A percentile compares a stretch with the other conserved stretches of the same genome.
Conservation (phyloP, 2,797 vertebrate genomes). For the Syndactyla subalaris region DNA sequence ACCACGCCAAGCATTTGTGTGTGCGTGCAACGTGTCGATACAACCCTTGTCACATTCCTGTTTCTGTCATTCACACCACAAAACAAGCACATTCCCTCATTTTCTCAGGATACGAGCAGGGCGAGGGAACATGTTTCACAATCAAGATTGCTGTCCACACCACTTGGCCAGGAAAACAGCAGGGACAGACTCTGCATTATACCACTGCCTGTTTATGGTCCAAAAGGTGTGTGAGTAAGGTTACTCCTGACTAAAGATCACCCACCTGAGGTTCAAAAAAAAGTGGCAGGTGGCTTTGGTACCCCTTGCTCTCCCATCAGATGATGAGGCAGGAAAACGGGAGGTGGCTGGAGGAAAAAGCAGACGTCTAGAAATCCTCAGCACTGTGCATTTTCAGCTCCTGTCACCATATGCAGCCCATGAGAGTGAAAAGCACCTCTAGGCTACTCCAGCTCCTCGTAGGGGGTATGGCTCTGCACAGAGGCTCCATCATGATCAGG, state of each 20-base stretch:
- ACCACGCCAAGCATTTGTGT: neutral
- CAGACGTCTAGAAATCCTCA: neutral
- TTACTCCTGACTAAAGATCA: neutral
- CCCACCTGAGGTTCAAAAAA: neutral
- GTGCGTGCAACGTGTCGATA: neutral
- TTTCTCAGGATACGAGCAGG: neutral
- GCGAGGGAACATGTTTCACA: neutral
- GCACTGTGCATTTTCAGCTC: neutral
- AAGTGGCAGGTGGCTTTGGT: neutral
- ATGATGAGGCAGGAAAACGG: neutral
- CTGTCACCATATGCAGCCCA: neutral
- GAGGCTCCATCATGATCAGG: neutral
- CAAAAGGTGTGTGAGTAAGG: neutral
- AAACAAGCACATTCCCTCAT: neutral
- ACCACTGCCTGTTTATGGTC: neutral
- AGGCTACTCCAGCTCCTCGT: constrained; percentile 41
- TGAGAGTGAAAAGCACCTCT: constrained; percentile 18
- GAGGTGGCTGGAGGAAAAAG: constrained; percentile 27
- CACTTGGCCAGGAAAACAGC: neutral
- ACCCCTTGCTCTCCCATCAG: neutral
- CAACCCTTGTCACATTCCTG: neutral
- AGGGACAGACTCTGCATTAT: neutral
- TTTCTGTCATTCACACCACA: neutral
- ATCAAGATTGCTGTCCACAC: neutral
- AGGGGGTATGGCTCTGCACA: constrained; percentile 18